phyloP scores from a whole-genome alignment of 2,797 vertebrate genomes.

The Meda fulgida region DNA sequence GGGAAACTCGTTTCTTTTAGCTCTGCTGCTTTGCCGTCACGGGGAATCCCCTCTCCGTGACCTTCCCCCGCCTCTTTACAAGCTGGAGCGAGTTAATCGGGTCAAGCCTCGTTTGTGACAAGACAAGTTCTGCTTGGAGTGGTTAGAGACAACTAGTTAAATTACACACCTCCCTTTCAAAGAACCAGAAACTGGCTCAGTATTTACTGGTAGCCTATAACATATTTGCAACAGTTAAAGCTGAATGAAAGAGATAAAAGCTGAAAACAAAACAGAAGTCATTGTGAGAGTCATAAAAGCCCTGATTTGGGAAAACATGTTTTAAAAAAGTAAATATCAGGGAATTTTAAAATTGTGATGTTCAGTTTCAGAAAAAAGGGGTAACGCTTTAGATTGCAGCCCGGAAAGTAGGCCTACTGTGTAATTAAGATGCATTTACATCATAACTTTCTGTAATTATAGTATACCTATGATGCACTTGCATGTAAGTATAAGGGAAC shows the following conservation, averaged over 20 bases:
- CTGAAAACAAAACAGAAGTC: neutral
- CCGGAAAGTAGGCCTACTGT: too few relatives aligned
- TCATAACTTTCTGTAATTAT: too few relatives aligned
- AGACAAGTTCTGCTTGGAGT: neutral
- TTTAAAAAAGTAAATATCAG: neutral
- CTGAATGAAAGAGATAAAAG: neutral
- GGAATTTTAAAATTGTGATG: neutral
- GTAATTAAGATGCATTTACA: too few relatives aligned
- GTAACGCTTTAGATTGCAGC: too few relatives aligned
- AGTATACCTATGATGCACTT: too few relatives aligned
- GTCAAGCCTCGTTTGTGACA: conserved; percentile 26
- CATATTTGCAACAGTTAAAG: too few relatives aligned
- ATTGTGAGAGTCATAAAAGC: neutral
- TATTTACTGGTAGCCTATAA: neutral
- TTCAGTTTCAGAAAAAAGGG: neutral
- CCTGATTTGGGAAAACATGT: neutral
- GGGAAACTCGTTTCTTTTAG: conserved; percentile 27
- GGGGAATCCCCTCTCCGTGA: conserved; percentile 62
- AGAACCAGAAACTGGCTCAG: neutral
- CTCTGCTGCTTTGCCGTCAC: conserved; percentile 10
- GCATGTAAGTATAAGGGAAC: too few relatives aligned
- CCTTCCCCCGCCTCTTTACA: conserved; percentile 38
- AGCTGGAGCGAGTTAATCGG: conserved; percentile 14
- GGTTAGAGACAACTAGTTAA: neutral
- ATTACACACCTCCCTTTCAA: neutral